Evolutionary conservation across 2,797 vertebrate species (phyloP), one percentile per base, ranked within the genome.

Genomic region (Potorous gilbertii): DNA sequence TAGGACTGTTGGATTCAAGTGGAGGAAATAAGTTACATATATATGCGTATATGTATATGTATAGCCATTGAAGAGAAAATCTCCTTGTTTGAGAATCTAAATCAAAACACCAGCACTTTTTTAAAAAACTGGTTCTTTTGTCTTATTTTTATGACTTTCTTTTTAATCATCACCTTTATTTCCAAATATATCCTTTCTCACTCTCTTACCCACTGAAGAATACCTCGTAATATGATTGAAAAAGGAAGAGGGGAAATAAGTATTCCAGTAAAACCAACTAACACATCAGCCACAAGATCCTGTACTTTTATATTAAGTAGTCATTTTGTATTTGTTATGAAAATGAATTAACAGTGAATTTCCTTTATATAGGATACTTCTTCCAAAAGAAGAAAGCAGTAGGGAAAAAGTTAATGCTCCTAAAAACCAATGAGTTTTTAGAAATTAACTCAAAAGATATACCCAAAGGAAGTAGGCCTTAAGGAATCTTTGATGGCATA

Each of bases 221-320:
- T 87, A 50, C 9, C 40, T 81, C 27, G 40, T 87, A 87, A 87
- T 59, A 94, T 92, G 40, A 16, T 50, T 90, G 92, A 91, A 94
- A 96, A 91, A 56, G 31, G 54, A 92, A 92, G 89, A 95, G 96
- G 54, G 91, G 14, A 90, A 96, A 66, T 90, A 50, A 94, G 87
- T 81, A 66, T 92, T 94, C 92, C 57, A 96, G 56, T 93, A 5
- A 92, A 54, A 91, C 92, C 28, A 46, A 54, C 92, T 54, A 95
- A 95, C 3, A 92, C 40, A 91, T 92, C 31, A 46, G 56, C 93
- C 55, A 95, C 91, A 91, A 62, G 95, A 93, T 91, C 91, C 92
- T 16, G 54, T 56, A 31, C 54, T 18, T 96, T 97, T 97, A 96
- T 96, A 96, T 93, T 92, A 95, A 93, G 74, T 92, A 94, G 93